Base-by-base conservation (phyloP, 2,113 vertebrate species). In the Phalacrocorax carbo region DNA sequence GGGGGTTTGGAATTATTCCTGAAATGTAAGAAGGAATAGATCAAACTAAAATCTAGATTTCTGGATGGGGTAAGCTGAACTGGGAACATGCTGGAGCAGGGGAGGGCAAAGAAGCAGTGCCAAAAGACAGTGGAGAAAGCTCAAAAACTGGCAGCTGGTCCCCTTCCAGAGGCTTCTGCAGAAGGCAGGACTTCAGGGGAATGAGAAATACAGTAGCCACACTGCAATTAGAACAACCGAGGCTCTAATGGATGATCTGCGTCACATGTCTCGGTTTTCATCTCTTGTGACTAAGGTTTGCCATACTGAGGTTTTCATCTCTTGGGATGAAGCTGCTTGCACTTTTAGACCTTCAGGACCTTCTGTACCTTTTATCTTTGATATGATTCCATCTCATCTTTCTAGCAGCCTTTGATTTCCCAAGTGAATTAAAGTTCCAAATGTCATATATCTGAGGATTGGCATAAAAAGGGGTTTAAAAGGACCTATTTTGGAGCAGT, bases 391-490 rank as follows among this genome's bases (percentile, higher is more conserved):
- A 72, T 94, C 93, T 95, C 36, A 21, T 93, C 91, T 91, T 92
- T 95, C 91, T 55, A 82, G 61, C 86, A 84, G 88, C 18, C 94
- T 97, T 95, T 94, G 86, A 95, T 97, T 96, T 95, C 86, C 81
- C 93, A 90, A 65, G 84, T 60, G 96, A 96, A 95, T 93, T 94
- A 48, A 95, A 88, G 91, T 79, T 94, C 86, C 93, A 96, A 96
- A 94, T 91, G 94, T 94, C 91, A 90, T 40, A 62, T 96, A 94
- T 91, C 73, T 54, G 68, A 91, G 84, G 73, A 76, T 1, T 89
- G 91, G 91, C 83, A 89, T 91, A 88, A 88, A 92, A 94, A 25
- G n/a, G 4, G 0, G 49, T 88, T 95, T 96, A 90, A 96, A 95
- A 95, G 78, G 95, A 77, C 84, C 85, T 91, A 80, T 82, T 93